Conservation (phyloP, 1,140 invertebrate species). For the Fopius arisanus region DNA sequence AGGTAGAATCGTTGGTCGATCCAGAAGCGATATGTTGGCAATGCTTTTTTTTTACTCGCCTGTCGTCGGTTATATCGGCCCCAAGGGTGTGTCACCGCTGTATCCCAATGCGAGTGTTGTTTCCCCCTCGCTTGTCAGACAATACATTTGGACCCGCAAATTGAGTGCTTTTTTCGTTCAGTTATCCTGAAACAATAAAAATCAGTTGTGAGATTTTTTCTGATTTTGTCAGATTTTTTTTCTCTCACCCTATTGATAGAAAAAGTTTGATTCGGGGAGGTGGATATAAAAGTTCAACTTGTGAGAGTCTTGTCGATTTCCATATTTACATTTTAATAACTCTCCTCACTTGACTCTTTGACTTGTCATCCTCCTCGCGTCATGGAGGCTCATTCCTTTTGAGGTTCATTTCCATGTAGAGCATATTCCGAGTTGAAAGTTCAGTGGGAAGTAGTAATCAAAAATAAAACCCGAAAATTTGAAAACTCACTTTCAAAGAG, state of each 20-base stretch:
- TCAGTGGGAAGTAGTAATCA: neutral
- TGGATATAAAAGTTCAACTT: neutral
- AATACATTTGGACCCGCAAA: constrained; percentile 1
- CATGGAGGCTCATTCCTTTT: neutral
- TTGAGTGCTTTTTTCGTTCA: neutral
- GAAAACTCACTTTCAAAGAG: too few species aligned
- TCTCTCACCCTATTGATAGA: neutral
- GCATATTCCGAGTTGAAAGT: neutral
- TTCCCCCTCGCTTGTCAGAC: constrained; percentile 12
- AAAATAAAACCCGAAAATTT: neutral
- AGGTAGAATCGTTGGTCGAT: constrained; percentile 1
- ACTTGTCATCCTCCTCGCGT: constrained; percentile 5
- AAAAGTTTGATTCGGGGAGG: neutral
- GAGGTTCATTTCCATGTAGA: neutral
- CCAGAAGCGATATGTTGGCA: neutral
- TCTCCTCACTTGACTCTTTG: constrained; percentile 32
- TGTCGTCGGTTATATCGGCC: constrained; percentile 10
- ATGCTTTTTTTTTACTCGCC: neutral
- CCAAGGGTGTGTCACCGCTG: constrained; percentile 8
- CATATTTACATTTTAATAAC: constrained; percentile 54
- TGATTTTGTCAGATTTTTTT: neutral
- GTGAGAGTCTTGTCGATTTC: constrained; percentile 41
- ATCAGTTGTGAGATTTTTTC: neutral
- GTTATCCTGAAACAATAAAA: constrained; percentile 10
- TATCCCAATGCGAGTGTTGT: constrained; percentile 8